Percentiles rank a stretch among this genome's conserved stretches.
Evolutionary conservation across 2,797 vertebrate genomes (phyloP).

Genomic region (Cynopterus sphinx): DNA sequence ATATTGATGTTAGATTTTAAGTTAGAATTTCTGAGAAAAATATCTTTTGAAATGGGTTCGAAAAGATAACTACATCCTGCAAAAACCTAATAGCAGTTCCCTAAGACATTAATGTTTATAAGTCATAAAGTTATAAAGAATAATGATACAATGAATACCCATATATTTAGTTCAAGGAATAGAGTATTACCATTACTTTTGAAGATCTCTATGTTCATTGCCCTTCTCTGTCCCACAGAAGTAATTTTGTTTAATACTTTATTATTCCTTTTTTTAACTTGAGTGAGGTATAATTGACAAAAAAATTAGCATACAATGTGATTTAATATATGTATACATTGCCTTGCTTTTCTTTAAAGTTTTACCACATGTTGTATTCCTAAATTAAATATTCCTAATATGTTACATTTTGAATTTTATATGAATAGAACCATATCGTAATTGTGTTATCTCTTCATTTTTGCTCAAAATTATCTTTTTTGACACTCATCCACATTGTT

Average conservation of each 20-base stretch:
- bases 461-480: background rate
- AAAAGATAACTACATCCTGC: background rate
- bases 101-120: background rate
- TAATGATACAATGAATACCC: background rate
- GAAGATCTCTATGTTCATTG: background rate
- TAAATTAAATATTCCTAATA: background rate
- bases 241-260: constrained; percentile 2
- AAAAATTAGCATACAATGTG: background rate
- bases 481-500: background rate
- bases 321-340: background rate
- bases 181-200: background rate
- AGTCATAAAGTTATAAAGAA: constrained; percentile 4
- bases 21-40: constrained; percentile 36
- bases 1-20: background rate
- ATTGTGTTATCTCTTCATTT: background rate
- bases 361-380: background rate
- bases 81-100: background rate
- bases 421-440: background rate
- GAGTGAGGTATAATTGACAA: background rate
- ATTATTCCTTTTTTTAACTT: background rate
- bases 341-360: background rate
- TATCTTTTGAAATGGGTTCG: background rate
- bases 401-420: background rate
- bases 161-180: background rate
- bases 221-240: background rate